Base-by-base conservation (phyloP, 1,140 invertebrate species). In the Ericerus pela region DNA sequence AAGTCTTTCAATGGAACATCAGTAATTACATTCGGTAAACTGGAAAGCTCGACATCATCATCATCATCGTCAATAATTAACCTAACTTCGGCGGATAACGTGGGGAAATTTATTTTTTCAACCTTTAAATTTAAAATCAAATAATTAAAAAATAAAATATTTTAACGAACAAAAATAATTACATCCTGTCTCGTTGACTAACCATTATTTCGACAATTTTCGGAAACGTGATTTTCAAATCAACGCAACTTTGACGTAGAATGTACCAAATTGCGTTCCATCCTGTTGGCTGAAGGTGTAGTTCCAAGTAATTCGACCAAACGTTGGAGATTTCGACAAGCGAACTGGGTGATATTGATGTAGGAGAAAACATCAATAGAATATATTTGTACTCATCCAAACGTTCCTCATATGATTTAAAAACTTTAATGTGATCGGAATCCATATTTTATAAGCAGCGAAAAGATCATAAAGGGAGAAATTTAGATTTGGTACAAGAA, bases 281-380 rank as follows among this genome's bases (percentile, higher is more conserved):
- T 5, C 41, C 41, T 2, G 5, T 5, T 3, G 41, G 41, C 14
- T 47, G 20, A 10, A 47, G 8, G 16, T 18, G 26, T 4, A 47
- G 4, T 47, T 47, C 41, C 41, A 47, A 47, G 26, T 47, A 47
- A 47, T 47, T 14, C 26, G 41, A 47, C 41, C 41, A 47, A 12
- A 47, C 26, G 22, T 24, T 20, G 11, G 41, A 22, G 10, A 47
- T 47, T 4, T 47, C 3, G 20, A 18, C 14, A 6, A 38, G 5
- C 3, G 20, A 41, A 6, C 20, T 24, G 11, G 41, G 14, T 18
- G 16, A 12, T 6, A 8, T 16, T 41, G 14, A 14, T 6, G 41
- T 24, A 47, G 22, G 20, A 14, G 14, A 18, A 38, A 8, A 6
- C 37, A 4, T 24, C 8, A 22, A 47, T 24, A 5, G 12, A 24